Base-by-base conservation (phyloP, 2,113 vertebrate genomes). In the Tetrax tetrax region DNA sequence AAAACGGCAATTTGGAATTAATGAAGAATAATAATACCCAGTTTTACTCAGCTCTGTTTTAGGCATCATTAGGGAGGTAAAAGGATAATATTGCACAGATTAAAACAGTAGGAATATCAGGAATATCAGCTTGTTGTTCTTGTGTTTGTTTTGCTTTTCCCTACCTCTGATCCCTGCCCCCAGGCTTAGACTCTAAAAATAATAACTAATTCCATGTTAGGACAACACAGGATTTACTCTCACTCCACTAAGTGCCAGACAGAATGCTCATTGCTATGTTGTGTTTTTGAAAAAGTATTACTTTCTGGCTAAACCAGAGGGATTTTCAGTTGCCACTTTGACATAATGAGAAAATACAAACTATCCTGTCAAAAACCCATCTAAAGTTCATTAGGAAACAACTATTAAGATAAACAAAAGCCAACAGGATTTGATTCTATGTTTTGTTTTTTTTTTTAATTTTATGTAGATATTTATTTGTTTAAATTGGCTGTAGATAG, bases 271-370 rank as follows among this genome's bases (percentile, higher is more conserved):
- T 72, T 96, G 54, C 71, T 94, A 71, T 85, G 60, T 70, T 37
- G 25, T 54, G 86, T 93, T 97, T 98, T 85, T 94, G 54, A 95
- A 96, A 96, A 96, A 93, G 43, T 94, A 96, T 92, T 97, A 95
- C 87, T 98, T 96, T 95, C 75, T 60, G 95, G 65, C 83, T 96
- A 93, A 93, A 96, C 87, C 37, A 95, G 91, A 93, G 95, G 61
- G 92, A 95, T 97, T 97, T 96, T 94, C 83, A 93, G 90, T 94
- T 96, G 90, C 94, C 92, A 95, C 85, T 97, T 97, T 96, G 91
- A 94, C 94, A 96, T 95, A 69, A 83, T 65, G 83, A 87, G 54
- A 97, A 97, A 96, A 95, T 80, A 90, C 83, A 93, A 43, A 93
- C 71, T 85, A 61, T 95, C 86, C 82, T 97, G 92, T 95, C 68